Base-by-base conservation (phyloP, 2,888 invertebrate species). In the Macrostomum cliftonense region DNA sequence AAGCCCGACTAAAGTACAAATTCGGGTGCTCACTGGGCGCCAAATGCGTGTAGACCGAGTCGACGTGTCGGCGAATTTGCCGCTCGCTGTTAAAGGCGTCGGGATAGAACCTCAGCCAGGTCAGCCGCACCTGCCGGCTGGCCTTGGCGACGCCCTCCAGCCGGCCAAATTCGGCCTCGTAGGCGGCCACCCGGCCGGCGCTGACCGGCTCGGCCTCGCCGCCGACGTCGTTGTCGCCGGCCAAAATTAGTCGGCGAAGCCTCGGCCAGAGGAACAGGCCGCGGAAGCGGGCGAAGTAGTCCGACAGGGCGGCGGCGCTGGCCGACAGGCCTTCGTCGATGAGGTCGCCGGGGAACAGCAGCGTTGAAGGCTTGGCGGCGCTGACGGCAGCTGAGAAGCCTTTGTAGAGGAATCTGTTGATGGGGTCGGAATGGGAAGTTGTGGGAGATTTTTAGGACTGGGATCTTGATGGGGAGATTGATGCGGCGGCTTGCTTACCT, bases 201-300 rank as follows among this genome's bases (percentile, higher is more conserved):
- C 28, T 28, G 28, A 28, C 28, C 9, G 28, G 28, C 62, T 46
- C 37, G 21, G 72, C 79, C 71, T 95, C 93, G 13, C 95, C 93
- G 9, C 93, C 95, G 51, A 95, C 85, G 64, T 95, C 95, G 71
- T 95, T 95, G 67, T 95, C 95, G 5, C 95, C 95, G 17, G 91
- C 85, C 54, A 93, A 70, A 76, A 82, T 88, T 47, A 93, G 61
- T 42, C 60, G 62, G 28, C 28, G 28, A 9, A 5, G 39, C 20
- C 56, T 53, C n/a, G 63, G 61, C 58, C 70, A 54, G 19, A 56
- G 53, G 53, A 81, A 82, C 58, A 85, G 79, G 54, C 70, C 66
- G 47, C 75, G 74, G 58, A 95, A 78, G 63, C 91, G 76, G 52
- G 77, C 71, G 28, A 80, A 77, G 71, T 88, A 89, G 51, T 73